Evolutionary conservation across 2,888 invertebrate genomes (phyloP).

Genomic region (Habroteleia sp.): DNA sequence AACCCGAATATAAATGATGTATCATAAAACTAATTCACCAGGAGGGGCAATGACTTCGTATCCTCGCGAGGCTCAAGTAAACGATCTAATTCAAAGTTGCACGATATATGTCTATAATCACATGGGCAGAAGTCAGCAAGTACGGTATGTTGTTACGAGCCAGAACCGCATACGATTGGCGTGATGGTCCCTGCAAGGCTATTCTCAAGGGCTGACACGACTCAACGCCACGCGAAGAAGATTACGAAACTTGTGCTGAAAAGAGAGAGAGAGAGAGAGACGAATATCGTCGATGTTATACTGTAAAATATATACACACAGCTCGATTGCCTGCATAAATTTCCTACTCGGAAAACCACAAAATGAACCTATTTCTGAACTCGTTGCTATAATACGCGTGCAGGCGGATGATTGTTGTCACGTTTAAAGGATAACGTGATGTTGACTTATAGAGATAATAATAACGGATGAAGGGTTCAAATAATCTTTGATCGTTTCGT

Average conservation of each 20-base stretch:
- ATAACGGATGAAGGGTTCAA: constrained; percentile 8
- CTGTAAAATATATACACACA: constrained; percentile 30
- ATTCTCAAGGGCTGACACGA: constrained; percentile 36
- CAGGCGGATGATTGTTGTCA: constrained; percentile 9
- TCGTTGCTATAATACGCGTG: constrained; percentile 25
- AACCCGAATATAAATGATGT: neutral
- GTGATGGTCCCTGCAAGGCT: constrained; percentile 39
- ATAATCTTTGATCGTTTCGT: constrained; percentile 13
- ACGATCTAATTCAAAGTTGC: constrained; percentile 40
- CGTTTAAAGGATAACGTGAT: constrained; percentile 18
- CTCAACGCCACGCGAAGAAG: constrained; percentile 31
- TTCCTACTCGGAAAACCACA: constrained; percentile 15
- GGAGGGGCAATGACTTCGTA: constrained; percentile 14
- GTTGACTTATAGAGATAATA: constrained; percentile 27
- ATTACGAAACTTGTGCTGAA: constrained; percentile 33
- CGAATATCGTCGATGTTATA: constrained; percentile 32
- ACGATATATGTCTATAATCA: constrained; percentile 32
- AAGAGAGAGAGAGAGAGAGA: too few relatives aligned
- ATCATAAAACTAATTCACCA: constrained; percentile 1
- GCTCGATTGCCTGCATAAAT: neutral
- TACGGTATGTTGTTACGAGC: constrained; percentile 11
- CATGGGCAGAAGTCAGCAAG: constrained; percentile 9
- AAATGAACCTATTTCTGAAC: constrained; percentile 29
- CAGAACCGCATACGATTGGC: constrained; percentile 23
- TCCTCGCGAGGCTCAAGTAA: constrained; percentile 20